Percentiles rank a stretch among this genome's conserved stretches.
These are phyloP conservation scores for Thelaira solivaga DNA, from an alignment of 2,888 invertebrate species.

Conservation along the genomic window DNA sequence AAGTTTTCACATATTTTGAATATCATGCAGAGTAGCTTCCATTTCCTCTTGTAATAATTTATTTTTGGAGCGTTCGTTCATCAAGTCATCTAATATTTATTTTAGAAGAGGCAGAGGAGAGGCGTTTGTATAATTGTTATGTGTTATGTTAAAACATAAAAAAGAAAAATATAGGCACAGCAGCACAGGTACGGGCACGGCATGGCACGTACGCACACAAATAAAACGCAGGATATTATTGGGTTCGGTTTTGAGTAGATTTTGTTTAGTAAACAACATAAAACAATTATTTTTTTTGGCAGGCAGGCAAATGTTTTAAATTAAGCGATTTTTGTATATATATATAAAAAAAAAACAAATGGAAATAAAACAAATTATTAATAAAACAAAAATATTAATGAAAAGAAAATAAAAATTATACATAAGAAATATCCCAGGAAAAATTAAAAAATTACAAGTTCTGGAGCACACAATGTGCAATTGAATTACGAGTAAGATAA, in stretches of 20 bases:
- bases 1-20: constrained; percentile 94
- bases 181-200: constrained; percentile 56
- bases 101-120: too few relatives aligned
- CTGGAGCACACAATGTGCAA: too few relatives aligned
- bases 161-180: too few relatives aligned
- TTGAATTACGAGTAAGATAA: too few relatives aligned
- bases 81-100: constrained; percentile 87
- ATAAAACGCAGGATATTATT: constrained; percentile 37
- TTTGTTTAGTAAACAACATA: constrained; percentile 64
- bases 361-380: constrained; percentile 5
- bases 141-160: constrained; percentile 28
- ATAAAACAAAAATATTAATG: neutral
- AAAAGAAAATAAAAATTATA: neutral
- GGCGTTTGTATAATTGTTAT: constrained; percentile 2
- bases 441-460: too few relatives aligned
- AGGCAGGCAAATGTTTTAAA: constrained; percentile 60
- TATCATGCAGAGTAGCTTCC: constrained; percentile 99
- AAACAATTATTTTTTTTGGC: constrained; percentile 59
- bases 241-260: constrained; percentile 38
- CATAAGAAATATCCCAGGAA: neutral
- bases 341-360: constrained; percentile 8
- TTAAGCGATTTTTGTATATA: constrained; percentile 54
- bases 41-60: constrained; percentile 98
- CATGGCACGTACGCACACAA: constrained; percentile 22
- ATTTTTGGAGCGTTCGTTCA: constrained; percentile 96